Evolutionary conservation across 1,140 invertebrate genomes (phyloP), one percentile per base, ranked within the genome.

Genomic region (Scaptomyza graminum): DNA sequence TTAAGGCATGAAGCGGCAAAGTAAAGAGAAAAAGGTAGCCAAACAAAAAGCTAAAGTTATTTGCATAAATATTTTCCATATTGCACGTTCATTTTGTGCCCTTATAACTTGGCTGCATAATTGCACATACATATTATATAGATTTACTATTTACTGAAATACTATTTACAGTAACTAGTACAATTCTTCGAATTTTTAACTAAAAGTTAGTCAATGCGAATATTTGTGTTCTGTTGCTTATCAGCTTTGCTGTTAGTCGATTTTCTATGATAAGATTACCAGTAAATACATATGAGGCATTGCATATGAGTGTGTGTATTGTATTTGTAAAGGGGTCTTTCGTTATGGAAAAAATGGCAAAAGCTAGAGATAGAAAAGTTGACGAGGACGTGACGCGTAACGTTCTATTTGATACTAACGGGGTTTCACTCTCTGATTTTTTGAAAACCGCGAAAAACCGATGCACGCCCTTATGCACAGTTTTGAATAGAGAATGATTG

Each of bases 41-140:
- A 59, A 15, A 31, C 57, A 15, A 52, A 60, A 28, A 52, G 43
- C 59, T 39, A 25, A 61, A 67, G 61, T 56, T 67, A 76, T 78
- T 69, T 64, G n/a, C n/a, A n/a, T n/a, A 74, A 81, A 81, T 78
- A 65, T 78, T 65, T 44, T 34, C 39, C 12, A 16, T 25, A 67
- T 8, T 78, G 75, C 79, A 83, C 70, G 70, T 73, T 18, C 73
- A 31, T 50, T 34, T 9, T 12, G 28, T 44, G n/a, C 73, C 60
- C 63, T 79, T 69, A n/a, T 3, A 44, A 39, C 28, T 15, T 54
- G 12, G 11, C 34, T 55, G 22, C 9, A 54, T 37, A 39, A 31
- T 11, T 54, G 5, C 13, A 16, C 15, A 16, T 46, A 31, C 15
- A 18, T 16, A 18, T 37, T 15, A 7, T 34, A 34, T 34, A 41